A percentile compares a stretch with the other conserved stretches of the same genome.
phyloP scores from a whole-genome alignment of 2,888 invertebrate genomes.

The Lydus trimaculatus region DNA sequence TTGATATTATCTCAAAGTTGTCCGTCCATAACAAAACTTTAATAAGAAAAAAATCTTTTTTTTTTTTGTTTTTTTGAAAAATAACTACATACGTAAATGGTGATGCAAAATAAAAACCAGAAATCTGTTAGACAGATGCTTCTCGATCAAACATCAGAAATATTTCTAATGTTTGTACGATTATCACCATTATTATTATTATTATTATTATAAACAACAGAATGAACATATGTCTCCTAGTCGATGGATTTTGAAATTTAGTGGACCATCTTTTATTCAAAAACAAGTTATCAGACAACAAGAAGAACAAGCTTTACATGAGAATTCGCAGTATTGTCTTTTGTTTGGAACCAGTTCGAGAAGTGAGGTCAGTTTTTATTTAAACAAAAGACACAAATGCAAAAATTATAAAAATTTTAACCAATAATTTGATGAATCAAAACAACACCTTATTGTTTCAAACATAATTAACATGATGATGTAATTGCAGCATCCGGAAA shows the following conservation, averaged over 20 bases:
- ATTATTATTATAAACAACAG: no score
- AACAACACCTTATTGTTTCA: neutral
- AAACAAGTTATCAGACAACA: neutral
- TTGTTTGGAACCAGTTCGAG: neutral
- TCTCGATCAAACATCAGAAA: slow-evolving; percentile 7
- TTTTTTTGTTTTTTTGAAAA: neutral
- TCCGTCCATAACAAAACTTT: neutral
- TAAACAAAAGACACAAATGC: neutral
- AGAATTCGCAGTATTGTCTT: neutral
- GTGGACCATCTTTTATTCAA: neutral
- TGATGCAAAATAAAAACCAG: slow-evolving; percentile 20
- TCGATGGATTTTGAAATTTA: neutral
- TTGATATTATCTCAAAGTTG: neutral
- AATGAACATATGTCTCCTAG: slow-evolving; percentile 22
- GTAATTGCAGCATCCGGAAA: slow-evolving; percentile 40
- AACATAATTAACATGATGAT: slow-evolving; percentile 29
- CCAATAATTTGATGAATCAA: slow-evolving; percentile 25
- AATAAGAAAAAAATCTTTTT: neutral
- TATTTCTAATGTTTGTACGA: slow-evolving; percentile 21
- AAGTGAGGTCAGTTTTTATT: no score
- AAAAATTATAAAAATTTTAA: neutral
- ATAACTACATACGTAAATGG: slow-evolving; percentile 18
- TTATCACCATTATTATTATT: slow-evolving; percentile 15
- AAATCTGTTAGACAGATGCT: slow-evolving; percentile 24
- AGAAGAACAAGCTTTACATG: neutral